Evolutionary conservation across 2,888 invertebrate genomes (phyloP), one percentile per base, ranked within the genome.

Genomic region (Agrypnus murinus): DNA sequence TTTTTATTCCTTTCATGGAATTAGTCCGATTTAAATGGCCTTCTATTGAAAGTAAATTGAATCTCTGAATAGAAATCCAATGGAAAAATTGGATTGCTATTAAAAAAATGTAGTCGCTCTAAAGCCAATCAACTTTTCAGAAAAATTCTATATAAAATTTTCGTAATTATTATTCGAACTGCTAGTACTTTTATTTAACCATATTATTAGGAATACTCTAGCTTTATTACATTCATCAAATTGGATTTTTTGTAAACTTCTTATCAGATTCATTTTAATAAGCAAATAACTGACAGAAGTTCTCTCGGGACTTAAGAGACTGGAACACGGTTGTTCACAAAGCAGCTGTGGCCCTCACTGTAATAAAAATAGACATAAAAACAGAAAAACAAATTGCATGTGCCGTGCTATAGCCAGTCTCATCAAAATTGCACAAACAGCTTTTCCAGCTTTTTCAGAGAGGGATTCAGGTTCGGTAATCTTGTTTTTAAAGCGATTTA

Each of bases 321-420:
- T 58, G 45, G 50, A 70, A 65, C 40, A 60, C 65, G 50, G 58
- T 38, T 66, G 58, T 58, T 64, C 65, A 60, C 70, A 65, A 72
- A 65, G 69, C 80, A 78, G 77, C 79, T 79, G 80, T 75, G 77
- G 74, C 78, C 69, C 76, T 62, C 75, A 72, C 75, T 71, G 77
- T 78, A 79, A 81, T 80, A 80, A 79, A 81, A 76, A 78, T 77
- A 75, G 77, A 76, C 78, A 75, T 79, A 75, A 80, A 80, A 80
- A 80, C 77, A 76, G 75, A 77, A 77, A 77, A 78, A 55, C 78
- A 79, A 81, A 80, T 80, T 79, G 79, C 72, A 76, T 75, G 66
- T 69, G 73, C 72, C 71, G 69, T 69, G 68, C 72, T 67, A 65
- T 73, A 72, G 74, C 74, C 72, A 62, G 73, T 70, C 75, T 77